Percentiles rank a stretch among this genome's conserved stretches.
These are phyloP conservation scores for Peucedramus taeniatus DNA, from an alignment of 2,113 vertebrate genomes.

Conservation along the genomic window DNA sequence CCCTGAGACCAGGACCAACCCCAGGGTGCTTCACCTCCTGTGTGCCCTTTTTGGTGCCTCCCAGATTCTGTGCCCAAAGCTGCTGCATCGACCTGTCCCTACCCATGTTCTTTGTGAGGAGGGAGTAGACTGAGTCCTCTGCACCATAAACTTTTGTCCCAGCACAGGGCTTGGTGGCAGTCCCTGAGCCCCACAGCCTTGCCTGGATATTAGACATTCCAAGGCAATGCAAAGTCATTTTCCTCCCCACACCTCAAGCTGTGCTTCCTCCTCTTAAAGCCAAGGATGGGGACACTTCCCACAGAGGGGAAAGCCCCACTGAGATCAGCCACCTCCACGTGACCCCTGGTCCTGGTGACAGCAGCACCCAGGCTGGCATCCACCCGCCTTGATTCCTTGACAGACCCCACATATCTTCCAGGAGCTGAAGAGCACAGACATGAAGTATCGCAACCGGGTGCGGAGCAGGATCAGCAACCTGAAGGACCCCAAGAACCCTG, in stretches of 20 bases:
- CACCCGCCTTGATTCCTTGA: conserved; percentile 51
- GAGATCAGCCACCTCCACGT: fast-evolving
- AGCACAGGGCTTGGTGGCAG: not conserved
- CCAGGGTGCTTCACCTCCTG: not conserved
- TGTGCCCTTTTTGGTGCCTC: not conserved
- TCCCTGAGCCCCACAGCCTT: not conserved
- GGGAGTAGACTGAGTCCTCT: not conserved
- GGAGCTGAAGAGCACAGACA: conserved; percentile 89
- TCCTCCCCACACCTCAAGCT: not conserved
- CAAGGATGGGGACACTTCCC: not conserved
- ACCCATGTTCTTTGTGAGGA: not conserved
- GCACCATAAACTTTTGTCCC: not conserved
- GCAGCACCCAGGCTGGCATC: not conserved
- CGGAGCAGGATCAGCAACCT: conserved; percentile 97
- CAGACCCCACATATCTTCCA: conserved; percentile 87
- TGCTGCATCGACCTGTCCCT: not conserved
- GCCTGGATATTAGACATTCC: not conserved
- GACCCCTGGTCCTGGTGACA: not conserved
- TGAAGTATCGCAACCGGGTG: conserved; percentile 97
- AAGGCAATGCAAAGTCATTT: not conserved
- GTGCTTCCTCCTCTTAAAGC: not conserved
- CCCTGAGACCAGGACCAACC: fast-evolving
- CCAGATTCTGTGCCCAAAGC: not conserved
- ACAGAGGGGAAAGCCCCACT: not conserved
- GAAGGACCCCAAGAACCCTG: conserved; percentile 95